A percentile compares a stretch with the other conserved stretches of the same genome.
phyloP scores from a whole-genome alignment of 2,113 vertebrate species.

The Herpailurus yagouaroundi region DNA sequence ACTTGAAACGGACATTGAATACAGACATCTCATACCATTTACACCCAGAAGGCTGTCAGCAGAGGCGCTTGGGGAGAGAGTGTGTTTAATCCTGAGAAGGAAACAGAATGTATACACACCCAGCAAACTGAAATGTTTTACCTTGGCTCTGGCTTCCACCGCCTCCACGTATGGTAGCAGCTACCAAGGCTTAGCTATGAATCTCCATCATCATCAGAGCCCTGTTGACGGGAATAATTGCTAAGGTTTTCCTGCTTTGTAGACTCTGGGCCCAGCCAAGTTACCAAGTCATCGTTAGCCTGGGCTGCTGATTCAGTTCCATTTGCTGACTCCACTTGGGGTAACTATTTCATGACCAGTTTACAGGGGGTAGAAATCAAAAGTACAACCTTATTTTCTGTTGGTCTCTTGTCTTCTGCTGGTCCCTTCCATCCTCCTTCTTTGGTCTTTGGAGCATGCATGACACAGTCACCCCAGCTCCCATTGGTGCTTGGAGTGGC shows the following conservation, averaged over 20 bases:
- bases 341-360: background rate
- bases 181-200: background rate
- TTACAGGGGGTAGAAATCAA: background rate
- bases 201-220: background rate
- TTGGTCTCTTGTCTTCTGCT: background rate
- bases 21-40: constrained; percentile 38
- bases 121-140: background rate
- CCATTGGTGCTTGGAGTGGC: background rate
- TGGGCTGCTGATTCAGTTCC: background rate
- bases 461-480: background rate
- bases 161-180: background rate
- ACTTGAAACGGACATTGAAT: constrained; percentile 62
- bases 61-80: background rate
- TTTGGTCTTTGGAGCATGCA: background rate
- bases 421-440: background rate
- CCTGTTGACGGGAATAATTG: background rate
- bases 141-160: background rate
- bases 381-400: background rate
- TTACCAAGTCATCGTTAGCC: background rate
- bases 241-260: background rate
- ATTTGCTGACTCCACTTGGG: background rate
- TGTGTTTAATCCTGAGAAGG: constrained; percentile 5
- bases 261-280: background rate
- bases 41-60: constrained; percentile 47
- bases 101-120: constrained; percentile 36